These are phyloP conservation scores for Caenorhabditis virilis DNA, from an alignment of 2,888 invertebrate species.

Conservation along the genomic window DNA sequence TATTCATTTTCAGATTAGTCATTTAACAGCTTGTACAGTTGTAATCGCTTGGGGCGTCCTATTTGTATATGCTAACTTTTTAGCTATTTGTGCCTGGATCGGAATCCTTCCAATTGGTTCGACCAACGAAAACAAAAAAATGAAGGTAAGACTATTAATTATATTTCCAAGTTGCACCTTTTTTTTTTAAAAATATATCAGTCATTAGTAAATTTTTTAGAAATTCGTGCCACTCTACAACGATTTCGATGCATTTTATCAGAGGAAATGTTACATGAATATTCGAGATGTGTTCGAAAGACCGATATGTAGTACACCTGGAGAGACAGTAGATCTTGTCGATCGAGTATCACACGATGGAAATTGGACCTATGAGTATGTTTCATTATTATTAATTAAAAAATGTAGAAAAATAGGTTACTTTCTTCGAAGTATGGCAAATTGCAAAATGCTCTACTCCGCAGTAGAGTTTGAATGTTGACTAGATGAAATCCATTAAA, in stretches of 20 bases:
- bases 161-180: neutral
- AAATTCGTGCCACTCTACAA: conserved; percentile 62
- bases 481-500: neutral
- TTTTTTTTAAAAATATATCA: neutral
- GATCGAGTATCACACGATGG: conserved; percentile 80
- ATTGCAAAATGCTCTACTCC: too few relatives aligned
- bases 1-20: conserved; percentile 42
- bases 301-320: conserved; percentile 84
- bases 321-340: conserved; percentile 51
- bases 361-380: conserved; percentile 94
- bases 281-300: conserved; percentile 79
- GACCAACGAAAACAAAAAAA: conserved; percentile 54
- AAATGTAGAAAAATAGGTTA: too few relatives aligned
- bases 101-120: conserved; percentile 69
- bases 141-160: conserved; percentile 34
- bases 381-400: too few relatives aligned
- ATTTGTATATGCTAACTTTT: conserved; percentile 87
- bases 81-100: conserved; percentile 79
- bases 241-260: conserved; percentile 65
- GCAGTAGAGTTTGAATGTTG: conserved; percentile 70
- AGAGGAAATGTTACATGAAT: conserved; percentile 62
- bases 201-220: conserved; percentile 43
- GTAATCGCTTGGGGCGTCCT: conserved; percentile 65
- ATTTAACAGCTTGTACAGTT: conserved; percentile 50
- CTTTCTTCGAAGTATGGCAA: too few relatives aligned